These are phyloP conservation scores for Psylliodes chrysocephalus DNA, from an alignment of 2,888 invertebrate species.

Conservation along the genomic window DNA sequence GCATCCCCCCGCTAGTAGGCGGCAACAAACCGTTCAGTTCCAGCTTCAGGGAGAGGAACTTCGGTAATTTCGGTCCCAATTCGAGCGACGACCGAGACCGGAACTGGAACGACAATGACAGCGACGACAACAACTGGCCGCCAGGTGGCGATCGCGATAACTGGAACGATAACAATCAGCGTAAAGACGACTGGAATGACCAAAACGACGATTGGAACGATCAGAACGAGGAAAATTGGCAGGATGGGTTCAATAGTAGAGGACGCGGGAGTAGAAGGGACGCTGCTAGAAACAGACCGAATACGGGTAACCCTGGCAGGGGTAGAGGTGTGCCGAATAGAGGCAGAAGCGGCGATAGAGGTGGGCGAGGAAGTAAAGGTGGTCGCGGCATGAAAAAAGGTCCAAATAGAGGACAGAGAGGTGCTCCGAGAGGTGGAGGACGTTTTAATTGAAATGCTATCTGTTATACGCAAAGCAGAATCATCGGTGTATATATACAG, in stretches of 20 bases:
- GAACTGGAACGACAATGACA: slow-evolving; percentile 22
- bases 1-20: slow-evolving; percentile 17
- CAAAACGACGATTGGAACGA: slow-evolving; percentile 23
- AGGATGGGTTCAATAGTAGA: slow-evolving; percentile 15
- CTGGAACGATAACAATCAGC: neutral
- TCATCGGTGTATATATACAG: too few species aligned
- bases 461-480: too few species aligned
- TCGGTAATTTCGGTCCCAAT: slow-evolving; percentile 16
- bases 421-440: slow-evolving; percentile 7
- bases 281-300: neutral
- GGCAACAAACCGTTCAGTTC: slow-evolving; percentile 20
- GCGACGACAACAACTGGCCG: slow-evolving; percentile 11
- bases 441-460: neutral
- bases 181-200: slow-evolving; percentile 24
- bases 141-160: too few species aligned
- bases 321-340: slow-evolving; percentile 14
- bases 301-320: slow-evolving; percentile 8
- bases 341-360: slow-evolving; percentile 38
- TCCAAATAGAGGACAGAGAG: neutral
- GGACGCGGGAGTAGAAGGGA: slow-evolving; percentile 21
- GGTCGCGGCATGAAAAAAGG: neutral
- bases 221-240: slow-evolving; percentile 25
- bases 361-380: slow-evolving; percentile 31
- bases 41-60: slow-evolving; percentile 31
- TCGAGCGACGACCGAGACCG: slow-evolving; percentile 2